A percentile compares a stretch with the other conserved stretches of the same genome.
Evolutionary conservation across 1,140 invertebrate species (phyloP).

Genomic region (Brachystomella parvula): DNA sequence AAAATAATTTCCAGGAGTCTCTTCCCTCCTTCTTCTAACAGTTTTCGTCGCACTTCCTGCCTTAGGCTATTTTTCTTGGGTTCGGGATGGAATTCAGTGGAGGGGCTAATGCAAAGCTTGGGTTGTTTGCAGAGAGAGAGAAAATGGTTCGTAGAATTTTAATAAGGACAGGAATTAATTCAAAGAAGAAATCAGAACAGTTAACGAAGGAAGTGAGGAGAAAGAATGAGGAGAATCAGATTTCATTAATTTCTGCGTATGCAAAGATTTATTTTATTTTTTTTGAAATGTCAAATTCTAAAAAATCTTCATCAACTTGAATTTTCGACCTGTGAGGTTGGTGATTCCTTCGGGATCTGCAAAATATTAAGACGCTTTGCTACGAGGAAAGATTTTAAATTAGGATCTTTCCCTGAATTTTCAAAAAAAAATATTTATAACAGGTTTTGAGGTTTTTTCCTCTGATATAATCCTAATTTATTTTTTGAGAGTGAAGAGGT

Average conservation of each 20-base stretch:
- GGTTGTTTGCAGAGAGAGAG: not conserved
- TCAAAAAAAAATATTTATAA: no score
- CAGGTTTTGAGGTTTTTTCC: not conserved
- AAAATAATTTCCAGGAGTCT: not conserved
- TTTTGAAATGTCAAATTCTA: not conserved
- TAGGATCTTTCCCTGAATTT: not conserved
- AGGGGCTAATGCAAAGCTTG: not conserved
- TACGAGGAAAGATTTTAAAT: not conserved
- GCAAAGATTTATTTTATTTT: not conserved
- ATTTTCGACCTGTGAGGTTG: not conserved
- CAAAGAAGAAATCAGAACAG: not conserved
- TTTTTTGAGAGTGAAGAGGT: not conserved
- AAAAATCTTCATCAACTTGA: not conserved
- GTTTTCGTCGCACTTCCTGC: not conserved
- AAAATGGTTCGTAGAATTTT: not conserved
- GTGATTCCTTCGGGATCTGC: not conserved
- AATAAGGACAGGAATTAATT: slow-evolving; percentile 6
- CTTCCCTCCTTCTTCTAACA: not conserved
- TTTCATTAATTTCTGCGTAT: no score
- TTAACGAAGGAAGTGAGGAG: not conserved
- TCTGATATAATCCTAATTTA: not conserved
- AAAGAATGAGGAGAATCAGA: no score
- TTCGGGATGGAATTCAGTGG: not conserved
- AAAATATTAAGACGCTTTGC: not conserved
- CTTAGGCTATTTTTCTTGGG: not conserved